Evolutionary conservation across 1,140 invertebrate genomes (phyloP).

Genomic region (Leptoteleia sp.): DNA sequence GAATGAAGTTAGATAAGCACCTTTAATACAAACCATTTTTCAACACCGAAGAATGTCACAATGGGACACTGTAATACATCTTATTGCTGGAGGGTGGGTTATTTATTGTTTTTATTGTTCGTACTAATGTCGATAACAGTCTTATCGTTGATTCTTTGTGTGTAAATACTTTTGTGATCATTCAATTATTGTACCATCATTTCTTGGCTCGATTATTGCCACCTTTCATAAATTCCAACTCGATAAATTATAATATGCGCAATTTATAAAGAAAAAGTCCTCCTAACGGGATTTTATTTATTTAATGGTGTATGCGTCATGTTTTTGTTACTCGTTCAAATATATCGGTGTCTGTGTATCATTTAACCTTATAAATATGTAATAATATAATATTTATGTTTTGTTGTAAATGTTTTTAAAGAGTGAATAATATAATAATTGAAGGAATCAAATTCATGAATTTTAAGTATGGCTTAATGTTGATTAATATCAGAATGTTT

Average conservation of each 20-base stretch:
- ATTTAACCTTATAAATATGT: too few relatives aligned
- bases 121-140: not conserved
- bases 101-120: constrained; percentile 50
- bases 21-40: constrained; percentile 25
- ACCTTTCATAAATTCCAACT: not conserved
- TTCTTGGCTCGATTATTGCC: not conserved
- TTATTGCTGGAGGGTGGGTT: constrained; percentile 92
- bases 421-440: too few relatives aligned
- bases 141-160: not conserved
- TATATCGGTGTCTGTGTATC: too few relatives aligned
- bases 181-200: not conserved
- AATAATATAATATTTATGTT: too few relatives aligned
- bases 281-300: too few relatives aligned
- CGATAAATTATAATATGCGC: not conserved
- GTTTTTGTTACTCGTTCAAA: too few relatives aligned
- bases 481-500: too few relatives aligned
- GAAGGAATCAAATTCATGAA: too few relatives aligned
- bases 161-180: not conserved
- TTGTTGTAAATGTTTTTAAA: too few relatives aligned
- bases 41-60: constrained; percentile 83
- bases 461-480: too few relatives aligned
- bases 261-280: too few relatives aligned
- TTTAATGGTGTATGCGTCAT: too few relatives aligned
- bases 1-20: constrained; percentile 44
- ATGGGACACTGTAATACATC: constrained; percentile 91